Conservation (phyloP, 2,113 vertebrate genomes). For the Gasterosteus nipponicus region DNA sequence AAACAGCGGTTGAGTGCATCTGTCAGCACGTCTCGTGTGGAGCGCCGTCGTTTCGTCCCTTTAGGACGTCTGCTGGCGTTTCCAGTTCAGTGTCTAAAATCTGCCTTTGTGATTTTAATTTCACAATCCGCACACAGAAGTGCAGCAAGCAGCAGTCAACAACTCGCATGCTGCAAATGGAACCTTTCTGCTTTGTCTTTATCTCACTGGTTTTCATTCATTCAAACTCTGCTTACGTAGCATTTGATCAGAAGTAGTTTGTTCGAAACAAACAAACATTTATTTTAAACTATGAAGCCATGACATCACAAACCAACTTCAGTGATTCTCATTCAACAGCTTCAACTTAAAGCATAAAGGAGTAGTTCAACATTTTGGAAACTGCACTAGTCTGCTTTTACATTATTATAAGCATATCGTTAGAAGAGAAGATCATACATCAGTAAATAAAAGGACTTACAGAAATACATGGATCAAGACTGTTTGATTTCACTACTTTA, state of each 20-base stretch:
- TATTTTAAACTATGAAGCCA: not conserved
- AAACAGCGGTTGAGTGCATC: slow-evolving; percentile 65
- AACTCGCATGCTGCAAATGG: not conserved
- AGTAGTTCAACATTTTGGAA: not conserved
- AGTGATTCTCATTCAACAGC: not conserved
- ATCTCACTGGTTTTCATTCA: not conserved
- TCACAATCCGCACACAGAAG: slow-evolving; percentile 54
- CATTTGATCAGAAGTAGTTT: not conserved
- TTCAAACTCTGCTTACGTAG: not conserved
- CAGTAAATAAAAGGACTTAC: not conserved
- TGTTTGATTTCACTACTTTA: not conserved
- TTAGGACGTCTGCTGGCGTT: slow-evolving; percentile 75
- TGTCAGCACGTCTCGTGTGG: slow-evolving; percentile 52
- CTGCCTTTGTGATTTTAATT: slow-evolving; percentile 75
- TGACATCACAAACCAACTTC: not conserved
- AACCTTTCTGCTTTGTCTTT: not conserved
- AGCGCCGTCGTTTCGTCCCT: slow-evolving; percentile 27
- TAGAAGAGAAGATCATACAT: not conserved
- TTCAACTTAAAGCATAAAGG: not conserved
- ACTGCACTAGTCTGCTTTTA: not conserved
- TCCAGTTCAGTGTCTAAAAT: slow-evolving; percentile 73
- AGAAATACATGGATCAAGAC: slow-evolving; percentile 6
- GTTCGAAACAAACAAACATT: not conserved
- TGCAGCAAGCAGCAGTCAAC: slow-evolving; percentile 30
- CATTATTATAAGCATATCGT: not conserved